A percentile compares a stretch with the other conserved stretches of the same genome.
phyloP scores from a whole-genome alignment of 2,888 invertebrate genomes.

The Schizotus pectinicornis region DNA sequence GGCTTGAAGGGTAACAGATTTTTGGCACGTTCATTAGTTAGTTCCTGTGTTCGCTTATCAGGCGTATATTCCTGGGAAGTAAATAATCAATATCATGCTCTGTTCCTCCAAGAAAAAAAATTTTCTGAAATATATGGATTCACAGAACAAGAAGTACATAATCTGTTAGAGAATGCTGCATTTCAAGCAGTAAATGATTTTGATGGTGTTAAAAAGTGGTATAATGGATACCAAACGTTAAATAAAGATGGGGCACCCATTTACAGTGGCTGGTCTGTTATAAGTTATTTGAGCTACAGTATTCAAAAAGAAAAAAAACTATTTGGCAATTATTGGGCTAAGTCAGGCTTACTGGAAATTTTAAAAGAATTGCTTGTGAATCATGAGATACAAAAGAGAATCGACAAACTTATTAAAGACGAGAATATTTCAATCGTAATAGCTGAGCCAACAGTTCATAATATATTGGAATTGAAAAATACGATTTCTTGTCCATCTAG shows the following conservation, averaged over 20 bases:
- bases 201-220: slow-evolving; percentile 23
- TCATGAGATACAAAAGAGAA: slow-evolving; percentile 14
- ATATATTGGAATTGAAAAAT: slow-evolving; percentile 19
- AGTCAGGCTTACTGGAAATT: slow-evolving; percentile 13
- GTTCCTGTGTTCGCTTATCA: slow-evolving; percentile 19
- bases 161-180: slow-evolving; percentile 9
- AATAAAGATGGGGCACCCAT: slow-evolving; percentile 16
- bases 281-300: slow-evolving; percentile 18
- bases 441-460: slow-evolving; percentile 8
- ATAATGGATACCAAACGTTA: slow-evolving; percentile 22
- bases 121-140: slow-evolving; percentile 21
- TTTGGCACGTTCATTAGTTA: slow-evolving; percentile 18
- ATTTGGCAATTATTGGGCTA: slow-evolving; percentile 15
- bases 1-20: slow-evolving; percentile 13
- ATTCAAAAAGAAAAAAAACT: slow-evolving; percentile 11
- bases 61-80: slow-evolving; percentile 10
- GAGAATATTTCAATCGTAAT: slow-evolving; percentile 13
- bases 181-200: slow-evolving; percentile 17
- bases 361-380: slow-evolving; percentile 11
- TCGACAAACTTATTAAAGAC: slow-evolving; percentile 11
- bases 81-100: slow-evolving; percentile 13
- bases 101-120: slow-evolving; percentile 12
- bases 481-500: slow-evolving; percentile 12
- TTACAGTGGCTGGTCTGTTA: slow-evolving; percentile 21
- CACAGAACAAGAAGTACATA: slow-evolving; percentile 18